These are phyloP conservation scores for Struthidea cinerea DNA, from an alignment of 2,113 vertebrate species.

Conservation along the genomic window DNA sequence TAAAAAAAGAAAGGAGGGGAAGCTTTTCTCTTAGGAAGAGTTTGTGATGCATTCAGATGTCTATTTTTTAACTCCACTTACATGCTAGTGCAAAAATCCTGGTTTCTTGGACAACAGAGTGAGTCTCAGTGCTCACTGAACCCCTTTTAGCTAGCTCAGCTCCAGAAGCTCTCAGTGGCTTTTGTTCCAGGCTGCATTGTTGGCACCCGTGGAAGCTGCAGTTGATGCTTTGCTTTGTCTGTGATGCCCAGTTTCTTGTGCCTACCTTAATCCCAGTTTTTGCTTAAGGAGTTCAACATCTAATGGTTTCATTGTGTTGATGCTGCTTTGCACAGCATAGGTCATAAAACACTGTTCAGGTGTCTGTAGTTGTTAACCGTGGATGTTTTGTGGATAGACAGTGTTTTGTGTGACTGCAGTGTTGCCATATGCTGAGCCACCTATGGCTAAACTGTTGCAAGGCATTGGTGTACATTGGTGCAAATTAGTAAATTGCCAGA, in stretches of 20 bases:
- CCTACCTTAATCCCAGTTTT: not conserved
- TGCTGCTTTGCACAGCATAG: not conserved
- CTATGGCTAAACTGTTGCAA: not conserved
- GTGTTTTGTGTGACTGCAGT: not conserved
- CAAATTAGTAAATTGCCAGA: too few species aligned
- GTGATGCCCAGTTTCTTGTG: not conserved
- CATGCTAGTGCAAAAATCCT: not conserved
- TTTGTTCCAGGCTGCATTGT: not conserved
- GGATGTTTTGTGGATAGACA: fast-evolving
- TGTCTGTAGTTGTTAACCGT: not conserved
- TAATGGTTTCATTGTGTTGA: not conserved
- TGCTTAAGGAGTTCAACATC: not conserved
- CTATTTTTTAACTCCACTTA: not conserved
- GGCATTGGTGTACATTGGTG: not conserved
- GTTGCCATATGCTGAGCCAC: not conserved
- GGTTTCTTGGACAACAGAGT: not conserved
- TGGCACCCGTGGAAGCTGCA: not conserved
- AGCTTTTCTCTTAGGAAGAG: not conserved
- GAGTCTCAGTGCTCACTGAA: not conserved
- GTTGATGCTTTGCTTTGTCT: not conserved
- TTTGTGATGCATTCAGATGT: not conserved
- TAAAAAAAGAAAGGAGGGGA: not conserved
- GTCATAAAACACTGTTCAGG: not conserved
- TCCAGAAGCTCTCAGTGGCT: not conserved
- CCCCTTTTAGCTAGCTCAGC: not conserved